A percentile compares a stretch with the other conserved stretches of the same genome.
Conservation (phyloP, 2,113 vertebrate genomes). For the Ondatra zibethicus region DNA sequence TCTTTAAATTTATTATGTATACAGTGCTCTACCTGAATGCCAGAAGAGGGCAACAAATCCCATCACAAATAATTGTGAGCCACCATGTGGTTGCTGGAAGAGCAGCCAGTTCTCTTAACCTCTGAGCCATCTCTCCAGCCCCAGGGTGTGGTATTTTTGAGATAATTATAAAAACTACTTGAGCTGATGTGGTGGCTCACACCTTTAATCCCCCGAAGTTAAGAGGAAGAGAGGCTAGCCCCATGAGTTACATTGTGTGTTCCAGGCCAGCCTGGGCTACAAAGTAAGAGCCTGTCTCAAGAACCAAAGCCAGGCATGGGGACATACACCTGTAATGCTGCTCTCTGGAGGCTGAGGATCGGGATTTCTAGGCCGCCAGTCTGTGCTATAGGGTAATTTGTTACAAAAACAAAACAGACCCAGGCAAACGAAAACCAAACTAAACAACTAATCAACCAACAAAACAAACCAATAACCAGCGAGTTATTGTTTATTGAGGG, state of each 20-base stretch:
- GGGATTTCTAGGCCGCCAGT: neutral
- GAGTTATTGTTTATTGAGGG: neutral
- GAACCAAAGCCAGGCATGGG: neutral
- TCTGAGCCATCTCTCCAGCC: no score
- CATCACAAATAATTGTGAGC: no score
- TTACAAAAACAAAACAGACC: neutral
- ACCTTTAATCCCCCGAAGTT: neutral
- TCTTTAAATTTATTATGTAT: no score
- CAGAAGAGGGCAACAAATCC: no score
- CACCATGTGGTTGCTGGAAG: no score
- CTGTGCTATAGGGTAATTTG: neutral
- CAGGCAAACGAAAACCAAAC: neutral
- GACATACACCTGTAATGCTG: neutral
- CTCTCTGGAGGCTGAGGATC: neutral
- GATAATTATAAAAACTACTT: neutral
- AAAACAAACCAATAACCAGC: neutral
- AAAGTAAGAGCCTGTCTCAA: neutral
- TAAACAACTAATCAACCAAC: neutral
- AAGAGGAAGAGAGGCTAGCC: neutral
- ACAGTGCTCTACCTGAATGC: no score
- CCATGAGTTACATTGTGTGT: neutral
- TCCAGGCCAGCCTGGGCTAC: neutral
- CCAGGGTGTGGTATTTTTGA: conserved; percentile 1
- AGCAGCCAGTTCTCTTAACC: no score
- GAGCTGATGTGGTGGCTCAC: neutral